Base-by-base conservation (phyloP, 2,888 invertebrate genomes). In the Lasioglossum pauxillum region DNA sequence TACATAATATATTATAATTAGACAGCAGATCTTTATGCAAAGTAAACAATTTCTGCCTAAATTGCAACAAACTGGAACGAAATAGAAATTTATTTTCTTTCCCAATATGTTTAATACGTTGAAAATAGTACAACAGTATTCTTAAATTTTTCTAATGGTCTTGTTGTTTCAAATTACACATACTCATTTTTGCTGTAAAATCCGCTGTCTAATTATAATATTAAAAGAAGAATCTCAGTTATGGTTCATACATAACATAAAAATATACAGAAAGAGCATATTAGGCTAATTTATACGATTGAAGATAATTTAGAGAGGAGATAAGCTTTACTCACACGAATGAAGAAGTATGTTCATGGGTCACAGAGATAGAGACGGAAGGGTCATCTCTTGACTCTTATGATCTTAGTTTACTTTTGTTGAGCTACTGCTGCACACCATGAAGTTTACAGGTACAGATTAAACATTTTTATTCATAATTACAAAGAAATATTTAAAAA, bases 341-440 rank as follows among this genome's bases (percentile, higher is more conserved):
- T 89, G 79, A 83, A 78, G 85, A 88, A 85, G 76, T 89, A 90
- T 86, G 89, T 89, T 88, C 90, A 87, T 92, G 89, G 92, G 93
- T 93, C 92, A 92, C 85, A 88, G 85, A 91, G 94, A 94, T 94
- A 94, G 90, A 89, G 92, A 90, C 89, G 90, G 90, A 92, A 93
- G 93, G 94, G 95, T 95, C 94, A 95, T 94, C 94, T 91, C 91
- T 92, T 91, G 93, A 93, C 93, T 94, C 91, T 88, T 82, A 89
- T 93, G 92, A 94, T 92, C 92, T 91, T 93, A 94, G 94, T 94
- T 90, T 89, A 91, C 88, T 93, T 91, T 91, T 91, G 88, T 91
- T 90, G 90, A 91, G 90, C 91, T 90, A 89, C 89, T 85, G 89
- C 91, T 86, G 83, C 85, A 92, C 87, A 93, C 91, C 92, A 95